A percentile compares a stretch with the other conserved stretches of the same genome.
These are phyloP conservation scores for Panopea generosa DNA, from an alignment of 2,888 invertebrate species.

Conservation along the genomic window DNA sequence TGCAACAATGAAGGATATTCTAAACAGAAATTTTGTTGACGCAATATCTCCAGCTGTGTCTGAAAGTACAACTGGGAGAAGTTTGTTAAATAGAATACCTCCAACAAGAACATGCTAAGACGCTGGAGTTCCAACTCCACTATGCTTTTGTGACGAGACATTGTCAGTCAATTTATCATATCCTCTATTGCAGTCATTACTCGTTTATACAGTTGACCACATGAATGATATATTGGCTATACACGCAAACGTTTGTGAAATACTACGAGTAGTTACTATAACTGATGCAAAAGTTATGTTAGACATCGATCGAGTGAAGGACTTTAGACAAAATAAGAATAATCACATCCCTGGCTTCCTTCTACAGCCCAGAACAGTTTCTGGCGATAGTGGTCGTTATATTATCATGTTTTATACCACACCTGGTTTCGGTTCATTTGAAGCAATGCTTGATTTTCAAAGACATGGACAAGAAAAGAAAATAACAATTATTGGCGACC, in stretches of 20 bases:
- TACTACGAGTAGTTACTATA: slow-evolving; percentile 8
- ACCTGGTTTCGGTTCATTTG: slow-evolving; percentile 30
- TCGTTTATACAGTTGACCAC: slow-evolving; percentile 22
- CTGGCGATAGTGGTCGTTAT: slow-evolving; percentile 43
- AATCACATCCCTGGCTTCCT: background rate
- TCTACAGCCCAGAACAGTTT: background rate
- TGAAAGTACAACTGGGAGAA: slow-evolving; percentile 82
- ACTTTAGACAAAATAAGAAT: background rate
- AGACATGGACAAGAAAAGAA: background rate
- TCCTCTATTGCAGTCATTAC: slow-evolving; percentile 1
- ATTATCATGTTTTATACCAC: slow-evolving; percentile 21
- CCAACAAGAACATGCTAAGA: slow-evolving; percentile 90
- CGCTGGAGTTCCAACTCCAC: slow-evolving; percentile 91
- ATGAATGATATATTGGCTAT: slow-evolving; percentile 31
- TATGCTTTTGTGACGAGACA: slow-evolving; percentile 64
- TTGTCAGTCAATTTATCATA: too few species aligned
- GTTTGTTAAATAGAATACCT: slow-evolving; percentile 92
- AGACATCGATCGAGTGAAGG: slow-evolving; percentile 15
- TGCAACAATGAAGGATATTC: slow-evolving; percentile 91
- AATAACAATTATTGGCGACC: slow-evolving; percentile 34
- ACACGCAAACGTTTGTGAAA: slow-evolving; percentile 13
- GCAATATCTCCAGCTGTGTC: slow-evolving; percentile 14
- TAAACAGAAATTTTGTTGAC: slow-evolving; percentile 51
- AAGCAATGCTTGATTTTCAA: slow-evolving; percentile 27
- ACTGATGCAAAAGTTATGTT: slow-evolving; percentile 20